phyloP scores from a whole-genome alignment of 2,888 invertebrate species.

The Xiphydria camelus region DNA sequence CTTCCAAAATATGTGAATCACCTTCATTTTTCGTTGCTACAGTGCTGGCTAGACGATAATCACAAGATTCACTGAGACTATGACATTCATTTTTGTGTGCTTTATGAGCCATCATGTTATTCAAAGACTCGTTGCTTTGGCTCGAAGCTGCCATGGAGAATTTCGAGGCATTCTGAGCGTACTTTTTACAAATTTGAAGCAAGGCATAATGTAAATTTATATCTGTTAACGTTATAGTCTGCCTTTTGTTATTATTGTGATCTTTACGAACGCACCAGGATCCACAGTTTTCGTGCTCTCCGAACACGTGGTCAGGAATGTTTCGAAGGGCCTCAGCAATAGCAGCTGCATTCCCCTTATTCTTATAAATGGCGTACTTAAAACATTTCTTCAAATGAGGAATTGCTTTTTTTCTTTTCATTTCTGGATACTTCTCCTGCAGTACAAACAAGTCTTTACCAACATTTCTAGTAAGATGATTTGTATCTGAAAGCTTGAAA shows the following conservation, averaged over 20 bases:
- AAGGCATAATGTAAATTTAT: neutral
- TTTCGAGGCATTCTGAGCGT: neutral
- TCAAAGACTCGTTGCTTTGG: neutral
- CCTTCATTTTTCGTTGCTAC: constrained; percentile 3
- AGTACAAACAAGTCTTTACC: constrained; percentile 25
- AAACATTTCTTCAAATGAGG: constrained; percentile 26
- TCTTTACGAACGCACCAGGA: constrained; percentile 13
- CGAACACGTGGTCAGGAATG: constrained; percentile 23
- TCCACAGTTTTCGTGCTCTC: constrained; percentile 22
- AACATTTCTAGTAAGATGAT: constrained; percentile 27
- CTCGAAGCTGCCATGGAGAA: neutral
- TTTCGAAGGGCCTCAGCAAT: constrained; percentile 16
- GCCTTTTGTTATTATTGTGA: neutral
- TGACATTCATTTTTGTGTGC: neutral
- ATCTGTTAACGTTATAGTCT: neutral
- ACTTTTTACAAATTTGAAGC: constrained; percentile 1
- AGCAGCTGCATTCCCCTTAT: constrained; percentile 15
- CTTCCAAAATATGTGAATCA: constrained; percentile 1
- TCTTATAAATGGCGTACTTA: constrained; percentile 21
- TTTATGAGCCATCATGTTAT: neutral
- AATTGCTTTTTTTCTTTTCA: constrained; percentile 19
- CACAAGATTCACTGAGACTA: neutral
- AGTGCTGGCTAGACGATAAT: constrained; percentile 5
- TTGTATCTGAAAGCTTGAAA: constrained; percentile 27
- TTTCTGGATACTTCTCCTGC: too few species aligned